phyloP scores from a whole-genome alignment of 2,888 invertebrate genomes.

The Pharmacophagus antenor region DNA sequence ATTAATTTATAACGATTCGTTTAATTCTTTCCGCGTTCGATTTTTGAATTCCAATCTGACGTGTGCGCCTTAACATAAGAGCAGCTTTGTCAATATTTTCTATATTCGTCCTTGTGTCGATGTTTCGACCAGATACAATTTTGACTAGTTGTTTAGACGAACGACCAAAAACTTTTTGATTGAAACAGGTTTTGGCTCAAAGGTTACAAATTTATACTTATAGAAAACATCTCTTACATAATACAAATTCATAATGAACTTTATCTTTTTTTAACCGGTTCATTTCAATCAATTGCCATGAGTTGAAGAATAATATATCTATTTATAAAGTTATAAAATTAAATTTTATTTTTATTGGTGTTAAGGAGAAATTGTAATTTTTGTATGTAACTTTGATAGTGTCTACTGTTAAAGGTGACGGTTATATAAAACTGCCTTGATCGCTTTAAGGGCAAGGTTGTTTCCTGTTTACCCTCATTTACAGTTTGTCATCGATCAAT shows the following conservation, averaged over 20 bases:
- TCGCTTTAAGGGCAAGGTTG: conserved; percentile 28
- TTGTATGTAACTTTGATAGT: conserved; percentile 13
- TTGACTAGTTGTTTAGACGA: not conserved
- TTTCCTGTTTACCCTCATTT: conserved; percentile 23
- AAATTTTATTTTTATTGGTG: too few species aligned
- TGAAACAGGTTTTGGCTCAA: not conserved
- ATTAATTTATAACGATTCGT: conserved; percentile 11
- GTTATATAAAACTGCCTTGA: conserved; percentile 14
- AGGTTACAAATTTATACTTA: not conserved
- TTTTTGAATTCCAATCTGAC: not conserved
- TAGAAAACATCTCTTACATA: not conserved
- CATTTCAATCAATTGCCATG: too few species aligned
- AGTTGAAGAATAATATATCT: too few species aligned
- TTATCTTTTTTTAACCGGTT: too few species aligned
- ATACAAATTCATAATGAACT: too few species aligned
- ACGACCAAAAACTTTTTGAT: not conserved
- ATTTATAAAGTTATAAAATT: too few species aligned
- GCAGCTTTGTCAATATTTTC: conserved; percentile 1
- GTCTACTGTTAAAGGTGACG: conserved; percentile 14
- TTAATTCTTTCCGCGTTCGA: conserved; percentile 4
- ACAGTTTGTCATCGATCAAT: conserved; percentile 7
- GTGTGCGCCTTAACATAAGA: not conserved
- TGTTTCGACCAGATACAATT: conserved; percentile 1
- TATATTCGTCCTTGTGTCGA: not conserved
- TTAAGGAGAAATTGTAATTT: conserved; percentile 5